Percentiles rank a stretch among this genome's conserved stretches.
These are phyloP conservation scores for Hiodon tergisus DNA, from an alignment of 2,113 vertebrate genomes.

Conservation along the genomic window DNA sequence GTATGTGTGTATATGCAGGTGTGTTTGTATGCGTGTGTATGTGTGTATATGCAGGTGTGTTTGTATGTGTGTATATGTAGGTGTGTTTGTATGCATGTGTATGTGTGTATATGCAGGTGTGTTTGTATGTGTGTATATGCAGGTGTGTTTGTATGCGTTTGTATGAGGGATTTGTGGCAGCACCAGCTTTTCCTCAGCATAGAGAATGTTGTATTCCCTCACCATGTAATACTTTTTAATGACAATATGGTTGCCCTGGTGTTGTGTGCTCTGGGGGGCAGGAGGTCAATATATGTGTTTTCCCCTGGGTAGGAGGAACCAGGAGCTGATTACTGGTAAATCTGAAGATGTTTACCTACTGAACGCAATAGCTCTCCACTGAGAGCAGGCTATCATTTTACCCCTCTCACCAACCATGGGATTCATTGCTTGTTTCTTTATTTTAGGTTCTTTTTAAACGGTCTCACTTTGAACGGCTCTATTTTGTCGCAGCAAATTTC, in stretches of 20 bases:
- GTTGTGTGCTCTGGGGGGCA: constrained; percentile 29
- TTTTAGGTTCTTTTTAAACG: background rate
- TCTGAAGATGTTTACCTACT: constrained; percentile 55
- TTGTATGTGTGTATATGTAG: constrained; percentile 1
- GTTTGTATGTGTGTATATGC: background rate
- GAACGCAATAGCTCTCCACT: constrained; percentile 38
- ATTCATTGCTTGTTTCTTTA: background rate
- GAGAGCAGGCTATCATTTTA: constrained; percentile 46
- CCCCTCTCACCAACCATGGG: constrained; percentile 4
- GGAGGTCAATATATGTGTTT: background rate
- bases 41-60: constrained; percentile 17
- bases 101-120: constrained; percentile 3
- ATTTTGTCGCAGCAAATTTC: background rate
- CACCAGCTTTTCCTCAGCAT: constrained; percentile 13
- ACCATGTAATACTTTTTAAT: constrained; percentile 58
- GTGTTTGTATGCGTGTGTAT: background rate
- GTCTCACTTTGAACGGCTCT: background rate
- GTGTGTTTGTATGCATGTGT: background rate
- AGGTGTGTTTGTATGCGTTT: background rate
- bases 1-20: too few relatives aligned
- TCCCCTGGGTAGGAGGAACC: constrained; percentile 17
- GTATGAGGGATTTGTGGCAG: background rate
- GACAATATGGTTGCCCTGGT: constrained; percentile 66
- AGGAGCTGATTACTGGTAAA: constrained; percentile 47
- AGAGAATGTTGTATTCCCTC: constrained; percentile 33